These are phyloP conservation scores for Nomada fabriciana DNA, from an alignment of 2,888 invertebrate species.

Conservation along the genomic window DNA sequence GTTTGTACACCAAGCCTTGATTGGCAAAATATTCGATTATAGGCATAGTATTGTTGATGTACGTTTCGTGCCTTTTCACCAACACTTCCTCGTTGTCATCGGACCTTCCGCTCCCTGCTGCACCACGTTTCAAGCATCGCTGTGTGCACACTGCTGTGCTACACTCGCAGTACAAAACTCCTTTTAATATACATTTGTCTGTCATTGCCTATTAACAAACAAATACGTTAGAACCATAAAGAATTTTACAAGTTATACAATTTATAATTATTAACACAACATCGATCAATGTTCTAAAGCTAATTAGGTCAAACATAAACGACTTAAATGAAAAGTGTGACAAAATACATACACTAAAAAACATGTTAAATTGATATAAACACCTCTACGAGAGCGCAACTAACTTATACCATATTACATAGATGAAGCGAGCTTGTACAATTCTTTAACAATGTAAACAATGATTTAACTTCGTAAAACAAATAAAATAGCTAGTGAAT, in stretches of 20 bases:
- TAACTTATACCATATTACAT: not conserved
- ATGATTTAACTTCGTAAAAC: too few species aligned
- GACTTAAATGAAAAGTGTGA: too few species aligned
- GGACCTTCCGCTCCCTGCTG: conserved; percentile 94
- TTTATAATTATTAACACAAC: not conserved
- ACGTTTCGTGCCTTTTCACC: conserved; percentile 94
- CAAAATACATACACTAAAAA: too few species aligned
- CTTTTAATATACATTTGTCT: conserved; percentile 92
- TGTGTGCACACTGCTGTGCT: conserved; percentile 92
- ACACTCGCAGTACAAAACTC: conserved; percentile 97
- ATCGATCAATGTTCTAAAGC: too few species aligned
- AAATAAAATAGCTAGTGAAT: too few species aligned
- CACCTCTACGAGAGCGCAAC: too few species aligned
- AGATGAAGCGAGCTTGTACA: not conserved
- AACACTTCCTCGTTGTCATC: conserved; percentile 97
- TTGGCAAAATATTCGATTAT: conserved; percentile 93
- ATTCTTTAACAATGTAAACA: too few species aligned
- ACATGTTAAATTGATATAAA: too few species aligned
- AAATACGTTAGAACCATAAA: not conserved
- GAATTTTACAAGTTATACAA: not conserved
- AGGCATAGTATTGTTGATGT: conserved; percentile 94
- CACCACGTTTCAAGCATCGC: conserved; percentile 94
- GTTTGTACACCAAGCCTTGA: conserved; percentile 89
- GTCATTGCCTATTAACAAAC: conserved; percentile 88
- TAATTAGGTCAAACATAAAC: too few species aligned